A percentile compares a stretch with the other conserved stretches of the same genome.
Conservation (phyloP, 2,797 vertebrate species). For the Peromyscus attwateri region DNA sequence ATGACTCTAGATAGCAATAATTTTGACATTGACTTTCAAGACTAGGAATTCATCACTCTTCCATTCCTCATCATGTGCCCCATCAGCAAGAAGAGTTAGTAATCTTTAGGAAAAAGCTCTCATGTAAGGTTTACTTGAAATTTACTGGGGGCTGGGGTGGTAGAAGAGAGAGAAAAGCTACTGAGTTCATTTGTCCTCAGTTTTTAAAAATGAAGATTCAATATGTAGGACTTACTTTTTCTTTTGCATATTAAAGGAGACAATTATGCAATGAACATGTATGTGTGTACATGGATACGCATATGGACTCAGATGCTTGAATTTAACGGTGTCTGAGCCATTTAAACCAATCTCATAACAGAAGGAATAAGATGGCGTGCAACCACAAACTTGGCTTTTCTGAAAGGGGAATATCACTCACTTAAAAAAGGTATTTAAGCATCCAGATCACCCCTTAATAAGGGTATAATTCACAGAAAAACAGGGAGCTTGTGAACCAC, state of each 20-base stretch:
- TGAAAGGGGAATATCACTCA: background rate
- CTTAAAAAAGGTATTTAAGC: background rate
- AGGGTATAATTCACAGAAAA: background rate
- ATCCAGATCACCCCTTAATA: background rate
- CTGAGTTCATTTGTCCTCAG: background rate
- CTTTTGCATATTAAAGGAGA: conserved; percentile 28
- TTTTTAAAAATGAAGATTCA: conserved; percentile 54
- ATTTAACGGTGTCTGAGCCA: background rate
- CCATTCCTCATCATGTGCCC: background rate
- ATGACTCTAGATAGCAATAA: conserved; percentile 78
- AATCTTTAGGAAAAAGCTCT: conserved; percentile 53
- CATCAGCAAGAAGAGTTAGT: conserved; percentile 25
- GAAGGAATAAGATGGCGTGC: conserved; percentile 1
- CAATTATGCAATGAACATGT: background rate
- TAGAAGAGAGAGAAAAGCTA: conserved; percentile 16
- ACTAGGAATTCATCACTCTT: conserved; percentile 29
- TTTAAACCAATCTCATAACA: background rate
- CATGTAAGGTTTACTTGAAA: background rate
- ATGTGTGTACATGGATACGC: background rate
- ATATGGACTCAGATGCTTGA: conserved; percentile 15
- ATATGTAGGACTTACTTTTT: background rate
- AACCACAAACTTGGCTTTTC: conserved; percentile 13
- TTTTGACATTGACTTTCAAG: conserved; percentile 75
- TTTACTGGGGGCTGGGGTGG: background rate
- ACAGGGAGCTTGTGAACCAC: background rate